A percentile compares a stretch with the other conserved stretches of the same genome.
Conservation (phyloP, 2,888 invertebrate species). For the Stomorhina lunata region DNA sequence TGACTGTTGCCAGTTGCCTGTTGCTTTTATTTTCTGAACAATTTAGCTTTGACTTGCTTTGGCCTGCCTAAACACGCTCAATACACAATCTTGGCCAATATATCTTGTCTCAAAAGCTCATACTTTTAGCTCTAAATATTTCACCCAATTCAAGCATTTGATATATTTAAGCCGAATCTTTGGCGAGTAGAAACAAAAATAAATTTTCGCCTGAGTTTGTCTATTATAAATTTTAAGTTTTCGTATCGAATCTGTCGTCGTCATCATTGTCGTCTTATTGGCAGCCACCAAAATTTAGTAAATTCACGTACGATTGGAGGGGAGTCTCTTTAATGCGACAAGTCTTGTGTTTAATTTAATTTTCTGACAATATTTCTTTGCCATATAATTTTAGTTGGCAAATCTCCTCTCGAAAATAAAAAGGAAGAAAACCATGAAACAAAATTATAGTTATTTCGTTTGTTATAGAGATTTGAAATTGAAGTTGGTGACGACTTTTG, state of each 20-base stretch:
- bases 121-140: constrained; percentile 67
- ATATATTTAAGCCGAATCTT: constrained; percentile 1
- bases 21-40: constrained; percentile 13
- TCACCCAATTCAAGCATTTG: constrained; percentile 56
- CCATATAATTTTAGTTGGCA: background rate
- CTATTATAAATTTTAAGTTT: constrained; percentile 18
- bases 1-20: background rate
- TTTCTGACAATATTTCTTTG: constrained; percentile 56
- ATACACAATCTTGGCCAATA: constrained; percentile 51
- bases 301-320: background rate
- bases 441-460: constrained; percentile 29
- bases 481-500: constrained; percentile 34
- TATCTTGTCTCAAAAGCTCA: constrained; percentile 50
- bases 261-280: too few relatives aligned
- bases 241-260: constrained; percentile 38
- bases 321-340: constrained; percentile 46
- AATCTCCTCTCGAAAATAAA: background rate
- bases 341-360: constrained; percentile 59
- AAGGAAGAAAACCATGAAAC: constrained; percentile 26
- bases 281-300: constrained; percentile 7
- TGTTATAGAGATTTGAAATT: constrained; percentile 10
- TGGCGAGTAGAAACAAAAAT: background rate
- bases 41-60: constrained; percentile 58
- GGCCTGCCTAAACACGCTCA: constrained; percentile 62
- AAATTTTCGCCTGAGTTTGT: constrained; percentile 17